Conservation (phyloP, 2,888 invertebrate species). For the Dicyrtomina minuta region DNA sequence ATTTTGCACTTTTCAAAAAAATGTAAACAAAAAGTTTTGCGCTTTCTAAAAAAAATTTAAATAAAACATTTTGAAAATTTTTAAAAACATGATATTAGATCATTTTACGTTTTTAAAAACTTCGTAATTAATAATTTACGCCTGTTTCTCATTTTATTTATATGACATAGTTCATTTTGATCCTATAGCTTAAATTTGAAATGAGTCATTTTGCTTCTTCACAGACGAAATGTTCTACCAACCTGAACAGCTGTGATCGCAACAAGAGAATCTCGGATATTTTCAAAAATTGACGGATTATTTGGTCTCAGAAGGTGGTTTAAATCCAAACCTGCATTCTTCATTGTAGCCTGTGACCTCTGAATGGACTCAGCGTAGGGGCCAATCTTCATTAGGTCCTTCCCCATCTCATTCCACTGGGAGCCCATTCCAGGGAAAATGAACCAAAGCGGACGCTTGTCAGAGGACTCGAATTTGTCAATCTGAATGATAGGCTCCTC, state of each 20-base stretch:
- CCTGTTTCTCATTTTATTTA: no score
- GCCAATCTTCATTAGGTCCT: slow-evolving; percentile 77
- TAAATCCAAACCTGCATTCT: slow-evolving; percentile 78
- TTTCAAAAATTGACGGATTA: slow-evolving; percentile 66
- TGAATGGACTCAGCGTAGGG: slow-evolving; percentile 60
- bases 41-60: no score
- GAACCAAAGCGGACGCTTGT: slow-evolving; percentile 75
- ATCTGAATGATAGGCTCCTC: slow-evolving; percentile 18
- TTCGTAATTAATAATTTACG: no score
- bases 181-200: no score
- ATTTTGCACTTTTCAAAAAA: no score
- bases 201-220: no score
- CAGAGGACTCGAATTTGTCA: neutral
- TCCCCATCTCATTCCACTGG: slow-evolving; percentile 96
- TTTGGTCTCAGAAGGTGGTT: slow-evolving; percentile 66
- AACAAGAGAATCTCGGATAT: slow-evolving; percentile 84
- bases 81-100: no score
- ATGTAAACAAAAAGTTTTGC: no score
- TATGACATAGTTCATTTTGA: no score
- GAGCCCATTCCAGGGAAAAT: slow-evolving; percentile 97
- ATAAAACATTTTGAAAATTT: no score
- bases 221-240: no score
- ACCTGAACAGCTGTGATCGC: slow-evolving; percentile 59
- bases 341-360: slow-evolving; percentile 70
- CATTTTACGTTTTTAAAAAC: no score